These are phyloP conservation scores for Oncorhynchus mykiss DNA, from an alignment of 2,113 vertebrate genomes.

Conservation along the genomic window DNA sequence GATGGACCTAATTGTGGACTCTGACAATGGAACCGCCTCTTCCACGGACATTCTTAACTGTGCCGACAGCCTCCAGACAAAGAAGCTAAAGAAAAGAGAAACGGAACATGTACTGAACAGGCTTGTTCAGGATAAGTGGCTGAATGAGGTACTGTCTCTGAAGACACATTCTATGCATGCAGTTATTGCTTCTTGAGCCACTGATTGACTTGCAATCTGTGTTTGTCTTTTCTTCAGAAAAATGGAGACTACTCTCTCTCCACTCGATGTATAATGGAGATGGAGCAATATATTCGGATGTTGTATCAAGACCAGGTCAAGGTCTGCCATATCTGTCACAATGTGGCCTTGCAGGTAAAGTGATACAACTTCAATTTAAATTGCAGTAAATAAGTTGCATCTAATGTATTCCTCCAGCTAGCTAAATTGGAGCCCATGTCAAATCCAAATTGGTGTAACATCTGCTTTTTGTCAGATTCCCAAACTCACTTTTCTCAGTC, in stretches of 20 bases:
- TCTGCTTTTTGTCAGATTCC: no score
- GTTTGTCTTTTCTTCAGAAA: constrained; percentile 69
- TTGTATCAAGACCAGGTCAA: constrained; percentile 83
- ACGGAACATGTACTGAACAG: constrained; percentile 84
- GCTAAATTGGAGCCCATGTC: not conserved
- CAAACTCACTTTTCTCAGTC: no score
- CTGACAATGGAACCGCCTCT: constrained; percentile 85
- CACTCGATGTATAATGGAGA: constrained; percentile 90
- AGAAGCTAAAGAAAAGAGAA: constrained; percentile 93
- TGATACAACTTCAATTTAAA: not conserved
- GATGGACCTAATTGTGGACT: constrained; percentile 89
- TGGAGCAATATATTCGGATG: constrained; percentile 88
- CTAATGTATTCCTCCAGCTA: no score
- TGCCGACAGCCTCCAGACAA: constrained; percentile 82
- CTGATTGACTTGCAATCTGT: not conserved
- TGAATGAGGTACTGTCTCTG: constrained; percentile 78
- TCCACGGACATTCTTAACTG: constrained; percentile 92
- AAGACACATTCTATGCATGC: not conserved
- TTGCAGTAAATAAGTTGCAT: not conserved
- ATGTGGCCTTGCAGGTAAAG: constrained; percentile 87
- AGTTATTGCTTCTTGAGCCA: no score
- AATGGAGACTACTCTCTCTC: constrained; percentile 90
- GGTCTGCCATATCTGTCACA: constrained; percentile 86
- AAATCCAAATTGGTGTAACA: no score
- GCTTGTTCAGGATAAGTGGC: constrained; percentile 91